Evolutionary conservation across 2,113 vertebrate genomes (phyloP).

Genomic region (Indicator indicator): DNA sequence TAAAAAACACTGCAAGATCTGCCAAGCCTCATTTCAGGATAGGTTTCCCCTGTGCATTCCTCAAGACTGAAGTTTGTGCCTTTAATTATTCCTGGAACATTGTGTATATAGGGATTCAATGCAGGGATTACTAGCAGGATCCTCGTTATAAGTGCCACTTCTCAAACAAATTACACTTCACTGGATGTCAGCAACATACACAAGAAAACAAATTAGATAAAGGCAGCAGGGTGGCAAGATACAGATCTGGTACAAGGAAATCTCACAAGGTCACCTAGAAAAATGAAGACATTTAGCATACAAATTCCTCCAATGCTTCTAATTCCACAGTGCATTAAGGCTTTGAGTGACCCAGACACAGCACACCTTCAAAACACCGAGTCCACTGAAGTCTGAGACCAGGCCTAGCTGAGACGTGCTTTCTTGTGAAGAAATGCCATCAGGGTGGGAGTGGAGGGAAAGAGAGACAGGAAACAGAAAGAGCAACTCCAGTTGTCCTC

Average conservation of each 20-base stretch:
- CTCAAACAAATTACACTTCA: conserved; percentile 55
- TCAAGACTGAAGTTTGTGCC: conserved; percentile 37
- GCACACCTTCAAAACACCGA: background rate
- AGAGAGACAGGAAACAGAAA: background rate
- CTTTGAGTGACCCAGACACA: background rate
- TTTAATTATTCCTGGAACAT: conserved; percentile 55
- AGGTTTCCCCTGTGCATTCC: conserved; percentile 29
- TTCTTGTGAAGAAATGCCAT: background rate
- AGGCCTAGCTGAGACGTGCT: background rate
- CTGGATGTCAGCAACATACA: conserved; percentile 26
- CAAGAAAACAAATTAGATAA: conserved; percentile 56
- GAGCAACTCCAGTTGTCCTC: background rate
- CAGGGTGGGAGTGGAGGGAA: background rate
- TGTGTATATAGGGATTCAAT: conserved; percentile 29
- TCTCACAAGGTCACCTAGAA: conserved; percentile 39
- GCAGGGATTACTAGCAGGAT: conserved; percentile 46
- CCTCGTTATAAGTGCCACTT: conserved; percentile 47
- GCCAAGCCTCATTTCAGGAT: conserved; percentile 5
- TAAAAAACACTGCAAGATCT: conserved; percentile 14
- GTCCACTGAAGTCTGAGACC: background rate
- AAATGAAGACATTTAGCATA: background rate
- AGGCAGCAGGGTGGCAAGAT: background rate
- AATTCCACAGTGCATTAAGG: background rate
- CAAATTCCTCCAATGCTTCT: background rate
- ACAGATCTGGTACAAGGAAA: conserved; percentile 14